Percentiles rank a stretch among this genome's conserved stretches.
These are phyloP conservation scores for Diabrotica virgifera DNA, from an alignment of 1,140 invertebrate genomes.

Conservation along the genomic window DNA sequence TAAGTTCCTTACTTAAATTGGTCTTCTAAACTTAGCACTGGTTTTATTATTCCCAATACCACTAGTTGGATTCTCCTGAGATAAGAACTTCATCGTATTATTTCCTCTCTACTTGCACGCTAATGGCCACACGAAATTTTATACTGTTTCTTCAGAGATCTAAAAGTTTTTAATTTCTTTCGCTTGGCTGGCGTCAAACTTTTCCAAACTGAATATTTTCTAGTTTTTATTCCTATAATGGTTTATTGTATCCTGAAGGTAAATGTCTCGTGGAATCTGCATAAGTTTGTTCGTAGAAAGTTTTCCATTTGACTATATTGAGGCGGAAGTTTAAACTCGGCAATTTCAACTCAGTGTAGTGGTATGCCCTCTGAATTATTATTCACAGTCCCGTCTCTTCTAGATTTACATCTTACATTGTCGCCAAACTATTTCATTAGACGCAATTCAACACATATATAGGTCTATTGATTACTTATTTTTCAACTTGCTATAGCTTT, in stretches of 20 bases:
- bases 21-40: no score
- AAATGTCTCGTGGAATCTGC: neutral
- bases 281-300: neutral
- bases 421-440: no score
- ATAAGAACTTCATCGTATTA: no score
- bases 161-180: conserved; percentile 3
- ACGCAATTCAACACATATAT: no score
- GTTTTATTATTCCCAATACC: no score
- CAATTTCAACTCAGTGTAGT: conserved; percentile 2
- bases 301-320: neutral
- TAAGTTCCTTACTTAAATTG: no score
- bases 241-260: conserved; percentile 2
- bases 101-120: neutral
- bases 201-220: neutral
- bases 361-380: neutral
- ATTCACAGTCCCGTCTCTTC: neutral
- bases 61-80: no score
- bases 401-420: no score
- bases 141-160: neutral
- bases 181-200: neutral
- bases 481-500: no score
- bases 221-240: conserved; percentile 3
- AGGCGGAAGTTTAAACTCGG: neutral
- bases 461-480: no score
- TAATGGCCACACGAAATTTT: neutral